Evolutionary conservation across 2,888 invertebrate species (phyloP), one percentile per base, ranked within the genome.

Genomic region (Ecliptopera silaceata): DNA sequence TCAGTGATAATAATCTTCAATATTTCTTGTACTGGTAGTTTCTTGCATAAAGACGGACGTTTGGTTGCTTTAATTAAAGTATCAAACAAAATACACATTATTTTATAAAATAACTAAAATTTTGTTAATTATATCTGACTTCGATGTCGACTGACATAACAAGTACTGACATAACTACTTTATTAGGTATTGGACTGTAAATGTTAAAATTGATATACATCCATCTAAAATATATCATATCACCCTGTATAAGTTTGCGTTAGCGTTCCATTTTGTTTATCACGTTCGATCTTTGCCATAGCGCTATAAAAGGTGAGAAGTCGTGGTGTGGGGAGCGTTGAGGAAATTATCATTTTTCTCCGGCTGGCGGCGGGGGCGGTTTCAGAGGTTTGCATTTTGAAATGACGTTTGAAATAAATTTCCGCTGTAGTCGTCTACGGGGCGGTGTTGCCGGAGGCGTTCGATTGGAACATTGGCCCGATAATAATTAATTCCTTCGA

Each of bases 321-420:
- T 39, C 59, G 59, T 55, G 61, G 52, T 54, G 53, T 48, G 48
- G 53, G 58, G 29, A 46, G 48, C 57, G 54, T 56, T 60, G 65
- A 80, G 84, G 84, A 84, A 85, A 84, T 86, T 75, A 79, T 75
- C 55, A 77, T 82, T 82, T 84, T 84, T 80, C 74, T 72, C 74
- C 71, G 56, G 64, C 26, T 26, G 26, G 26, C 26, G 26, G 26
- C 26, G 26, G 6, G 62, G 44, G 68, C 63, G 65, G 62, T 65
- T 71, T 62, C 61, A 67, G 72, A 74, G 71, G 77, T 77, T 79
- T 83, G 79, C 81, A 79, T 79, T 86, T 79, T 76, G 79, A 80
- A 88, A 88, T 86, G 84, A 84, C 82, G 71, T 89, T 87, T 77
- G 77, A 84, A 87, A 88, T 86, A 84, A 88, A 90, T 89, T 88